phyloP scores from a whole-genome alignment of 2,797 vertebrate species.

The Sciaenops ocellatus region DNA sequence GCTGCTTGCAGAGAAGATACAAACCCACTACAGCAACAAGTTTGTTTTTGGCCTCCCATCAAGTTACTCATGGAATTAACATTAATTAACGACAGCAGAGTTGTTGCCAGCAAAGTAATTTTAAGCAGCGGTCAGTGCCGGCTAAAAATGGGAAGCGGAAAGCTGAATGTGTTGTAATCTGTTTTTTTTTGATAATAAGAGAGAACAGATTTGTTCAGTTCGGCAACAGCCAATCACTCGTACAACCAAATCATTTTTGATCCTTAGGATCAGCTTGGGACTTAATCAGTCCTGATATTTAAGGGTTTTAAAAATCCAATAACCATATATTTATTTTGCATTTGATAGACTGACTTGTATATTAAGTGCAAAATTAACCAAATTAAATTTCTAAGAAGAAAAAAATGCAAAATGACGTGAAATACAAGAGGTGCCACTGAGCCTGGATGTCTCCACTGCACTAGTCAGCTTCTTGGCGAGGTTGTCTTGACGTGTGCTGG shows the following conservation, averaged over 20 bases:
- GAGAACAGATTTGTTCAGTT: not conserved
- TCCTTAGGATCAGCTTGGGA: not conserved
- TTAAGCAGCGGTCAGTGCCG: not conserved
- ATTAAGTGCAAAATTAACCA: no score
- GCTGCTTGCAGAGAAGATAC: not conserved
- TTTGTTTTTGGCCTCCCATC: constrained; percentile 2
- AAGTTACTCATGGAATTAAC: constrained; percentile 14
- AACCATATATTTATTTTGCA: no score
- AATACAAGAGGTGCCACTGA: no score
- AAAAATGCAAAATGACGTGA: no score
- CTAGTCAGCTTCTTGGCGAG: no score
- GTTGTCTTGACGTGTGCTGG: no score
- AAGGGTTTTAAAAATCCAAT: not conserved
- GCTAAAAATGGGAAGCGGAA: constrained; percentile 7
- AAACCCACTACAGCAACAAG: not conserved
- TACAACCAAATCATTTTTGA: not conserved
- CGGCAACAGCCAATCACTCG: not conserved
- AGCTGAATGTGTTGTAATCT: not conserved
- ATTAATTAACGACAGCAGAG: constrained; percentile 10
- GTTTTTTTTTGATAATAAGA: not conserved
- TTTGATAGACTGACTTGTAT: no score
- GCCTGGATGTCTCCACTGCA: no score
- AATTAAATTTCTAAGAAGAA: no score
- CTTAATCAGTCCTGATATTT: not conserved
- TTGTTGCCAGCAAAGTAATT: constrained; percentile 15